Evolutionary conservation across 1,140 invertebrate genomes (phyloP).

Genomic region (Drosophila tropicalis): DNA sequence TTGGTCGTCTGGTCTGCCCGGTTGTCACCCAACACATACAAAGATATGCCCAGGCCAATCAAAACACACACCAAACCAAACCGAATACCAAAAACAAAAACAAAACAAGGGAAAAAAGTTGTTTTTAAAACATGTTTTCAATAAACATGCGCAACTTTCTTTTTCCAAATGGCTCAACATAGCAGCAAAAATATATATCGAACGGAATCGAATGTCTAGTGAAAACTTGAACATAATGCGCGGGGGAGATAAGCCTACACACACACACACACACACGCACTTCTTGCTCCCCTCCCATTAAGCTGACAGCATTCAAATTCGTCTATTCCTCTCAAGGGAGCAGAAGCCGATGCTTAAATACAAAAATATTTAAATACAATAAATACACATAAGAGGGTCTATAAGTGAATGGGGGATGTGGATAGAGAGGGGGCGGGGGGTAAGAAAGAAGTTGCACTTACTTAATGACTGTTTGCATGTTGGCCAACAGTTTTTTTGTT

Average conservation of each 20-base stretch:
- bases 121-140: slow-evolving; percentile 65
- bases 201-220: slow-evolving; percentile 29
- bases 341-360: slow-evolving; percentile 17
- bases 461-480: slow-evolving; percentile 81
- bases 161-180: slow-evolving; percentile 50
- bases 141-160: slow-evolving; percentile 78
- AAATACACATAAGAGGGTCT: slow-evolving; percentile 4
- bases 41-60: slow-evolving; percentile 11
- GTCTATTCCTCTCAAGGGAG: neutral
- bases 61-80: neutral
- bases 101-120: slow-evolving; percentile 10
- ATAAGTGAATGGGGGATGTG: neutral
- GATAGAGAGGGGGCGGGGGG: neutral
- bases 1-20: too few relatives aligned
- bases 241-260: neutral
- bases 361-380: slow-evolving; percentile 13
- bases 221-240: slow-evolving; percentile 34
- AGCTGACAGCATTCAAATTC: neutral
- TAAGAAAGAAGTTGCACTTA: slow-evolving; percentile 56
- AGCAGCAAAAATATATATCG: slow-evolving; percentile 25
- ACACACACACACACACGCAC: neutral
- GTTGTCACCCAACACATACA: too few relatives aligned
- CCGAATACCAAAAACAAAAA: slow-evolving; percentile 3
- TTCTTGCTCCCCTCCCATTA: neutral
- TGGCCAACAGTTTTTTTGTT: slow-evolving; percentile 30